Conservation (phyloP, 37 sponge, comb jelly and placozoan species). For the Lycopodina hypogea region DNA sequence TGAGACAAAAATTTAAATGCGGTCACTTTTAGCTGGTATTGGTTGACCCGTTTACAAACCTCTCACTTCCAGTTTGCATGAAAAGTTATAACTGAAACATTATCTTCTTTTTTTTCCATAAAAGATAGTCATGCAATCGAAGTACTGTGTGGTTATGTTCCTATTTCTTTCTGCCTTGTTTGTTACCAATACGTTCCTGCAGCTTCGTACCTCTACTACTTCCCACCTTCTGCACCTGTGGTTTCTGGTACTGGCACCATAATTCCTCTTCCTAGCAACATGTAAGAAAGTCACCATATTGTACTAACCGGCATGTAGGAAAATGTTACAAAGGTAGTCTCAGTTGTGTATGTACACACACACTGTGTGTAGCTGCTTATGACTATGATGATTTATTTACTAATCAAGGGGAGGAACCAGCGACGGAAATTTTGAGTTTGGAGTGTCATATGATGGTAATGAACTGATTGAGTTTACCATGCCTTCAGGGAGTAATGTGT, state of each 20-base stretch:
- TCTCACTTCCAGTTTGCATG: too few species aligned
- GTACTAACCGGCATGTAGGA: neutral
- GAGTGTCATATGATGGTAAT: neutral
- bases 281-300: neutral
- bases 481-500: constrained; percentile 18
- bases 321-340: neutral
- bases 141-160: too few species aligned
- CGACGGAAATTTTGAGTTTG: neutral
- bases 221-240: neutral
- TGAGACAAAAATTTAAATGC: too few species aligned
- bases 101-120: too few species aligned
- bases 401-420: neutral
- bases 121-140: too few species aligned
- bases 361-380: neutral
- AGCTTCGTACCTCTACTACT: constrained; percentile 19
- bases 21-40: too few species aligned
- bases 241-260: neutral
- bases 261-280: neutral
- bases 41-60: too few species aligned
- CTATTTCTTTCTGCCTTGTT: too few species aligned
- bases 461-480: constrained; percentile 5
- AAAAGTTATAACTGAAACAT: too few species aligned
- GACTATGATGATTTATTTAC: neutral
- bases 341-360: neutral
- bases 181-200: neutral